Percentiles rank a stretch among this genome's conserved stretches.
Evolutionary conservation across 2,888 invertebrate genomes (phyloP).

Genomic region (Lithophane ornitopus): DNA sequence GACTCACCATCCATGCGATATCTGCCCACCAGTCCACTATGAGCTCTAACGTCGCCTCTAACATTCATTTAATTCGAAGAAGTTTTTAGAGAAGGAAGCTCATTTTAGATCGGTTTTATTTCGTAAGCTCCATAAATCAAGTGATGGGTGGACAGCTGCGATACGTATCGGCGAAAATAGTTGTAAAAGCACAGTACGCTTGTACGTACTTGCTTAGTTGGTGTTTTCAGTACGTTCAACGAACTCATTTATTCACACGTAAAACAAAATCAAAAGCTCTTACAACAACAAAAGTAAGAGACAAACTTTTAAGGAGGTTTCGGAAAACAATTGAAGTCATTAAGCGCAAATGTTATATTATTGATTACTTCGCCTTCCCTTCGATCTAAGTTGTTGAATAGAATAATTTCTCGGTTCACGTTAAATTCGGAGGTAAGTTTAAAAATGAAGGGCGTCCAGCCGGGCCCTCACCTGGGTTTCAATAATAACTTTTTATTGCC

Average conservation of each 20-base stretch:
- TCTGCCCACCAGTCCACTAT: conserved; percentile 55
- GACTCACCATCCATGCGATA: conserved; percentile 64
- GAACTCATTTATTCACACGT: conserved; percentile 18
- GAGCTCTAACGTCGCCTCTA: conserved; percentile 51
- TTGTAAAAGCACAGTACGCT: conserved; percentile 70
- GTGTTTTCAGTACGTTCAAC: conserved; percentile 20
- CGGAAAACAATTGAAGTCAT: conserved; percentile 56
- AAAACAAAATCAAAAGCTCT: conserved; percentile 29
- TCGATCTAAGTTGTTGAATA: conserved; percentile 52
- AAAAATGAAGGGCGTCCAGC: conserved; percentile 60
- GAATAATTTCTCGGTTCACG: conserved; percentile 52
- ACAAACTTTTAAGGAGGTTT: conserved; percentile 27
- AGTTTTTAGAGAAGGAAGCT: conserved; percentile 68
- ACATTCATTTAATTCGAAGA: conserved; percentile 51
- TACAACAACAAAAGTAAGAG: conserved; percentile 27
- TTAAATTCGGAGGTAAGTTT: conserved; percentile 54
- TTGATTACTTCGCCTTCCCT: conserved; percentile 52
- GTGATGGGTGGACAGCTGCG: conserved; percentile 78
- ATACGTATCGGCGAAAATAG: conserved; percentile 77
- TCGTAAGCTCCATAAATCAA: conserved; percentile 79
- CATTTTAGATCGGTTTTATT: conserved; percentile 63
- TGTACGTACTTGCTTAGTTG: conserved; percentile 37
- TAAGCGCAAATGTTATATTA: conserved; percentile 55
- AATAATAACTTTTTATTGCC: conserved; percentile 83
- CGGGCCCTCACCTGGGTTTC: conserved; percentile 75